These are phyloP conservation scores for Philypnodon macrostomus DNA, from an alignment of 2,797 vertebrate genomes.

Conservation along the genomic window DNA sequence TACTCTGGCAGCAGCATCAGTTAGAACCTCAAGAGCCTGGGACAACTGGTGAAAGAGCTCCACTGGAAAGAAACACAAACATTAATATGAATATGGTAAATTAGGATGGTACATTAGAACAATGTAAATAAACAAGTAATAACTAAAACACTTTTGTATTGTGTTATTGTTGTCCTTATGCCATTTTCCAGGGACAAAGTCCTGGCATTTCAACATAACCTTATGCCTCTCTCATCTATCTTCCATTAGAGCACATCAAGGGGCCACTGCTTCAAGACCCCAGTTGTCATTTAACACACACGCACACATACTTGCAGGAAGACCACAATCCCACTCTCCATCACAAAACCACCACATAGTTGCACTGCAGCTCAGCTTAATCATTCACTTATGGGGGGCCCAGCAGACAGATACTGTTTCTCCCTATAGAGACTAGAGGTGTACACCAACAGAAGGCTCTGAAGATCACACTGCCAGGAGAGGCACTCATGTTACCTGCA, in stretches of 20 bases:
- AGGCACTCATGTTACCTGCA: slow-evolving; percentile 59
- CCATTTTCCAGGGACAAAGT: slow-evolving; percentile 49
- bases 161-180: slow-evolving; percentile 42
- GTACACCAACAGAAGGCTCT: slow-evolving; percentile 57
- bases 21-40: slow-evolving; percentile 93
- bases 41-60: slow-evolving; percentile 96
- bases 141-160: too few relatives aligned
- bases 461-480: slow-evolving; percentile 50
- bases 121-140: too few relatives aligned
- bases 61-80: slow-evolving; percentile 64
- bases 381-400: slow-evolving; percentile 69
- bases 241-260: slow-evolving; percentile 39
- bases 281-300: slow-evolving; percentile 37
- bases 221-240: slow-evolving; percentile 35
- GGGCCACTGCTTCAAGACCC: slow-evolving; percentile 44
- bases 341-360: slow-evolving; percentile 42
- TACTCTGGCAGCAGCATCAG: slow-evolving; percentile 90
- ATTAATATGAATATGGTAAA: not conserved
- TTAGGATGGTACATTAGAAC: too few relatives aligned
- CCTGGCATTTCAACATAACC: slow-evolving; percentile 27
- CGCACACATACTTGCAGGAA: slow-evolving; percentile 33
- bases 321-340: slow-evolving; percentile 39
- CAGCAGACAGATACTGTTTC: slow-evolving; percentile 60
- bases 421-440: slow-evolving; percentile 55
- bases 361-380: slow-evolving; percentile 56